Base-by-base conservation (phyloP, 2,797 vertebrate genomes). In the Peromyscus melanophrys region DNA sequence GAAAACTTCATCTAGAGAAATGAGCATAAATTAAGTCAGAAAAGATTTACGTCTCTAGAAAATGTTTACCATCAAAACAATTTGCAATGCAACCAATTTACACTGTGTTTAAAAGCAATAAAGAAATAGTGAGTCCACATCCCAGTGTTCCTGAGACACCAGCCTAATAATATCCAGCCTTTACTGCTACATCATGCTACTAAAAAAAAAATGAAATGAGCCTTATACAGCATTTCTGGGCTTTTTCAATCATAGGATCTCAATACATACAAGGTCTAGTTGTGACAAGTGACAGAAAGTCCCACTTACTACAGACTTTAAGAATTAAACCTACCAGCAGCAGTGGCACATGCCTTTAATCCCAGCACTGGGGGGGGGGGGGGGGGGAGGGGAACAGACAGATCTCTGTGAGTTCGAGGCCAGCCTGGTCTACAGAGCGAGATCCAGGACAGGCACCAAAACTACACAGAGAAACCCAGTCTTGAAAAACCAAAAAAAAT, bases 11-110 rank as follows among this genome's bases (percentile, higher is more conserved):
- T 55, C 75, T 87, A 89, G 16, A 69, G 78, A 94, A 92, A 91
- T 4, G 63, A 93, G 19, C 0, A 1, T 67, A 92, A 93, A 93
- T 82, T 63, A 75, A 89, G 91, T 71, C 88, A 80, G 75, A 43
- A 92, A 92, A 91, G 69, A 93, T 76, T 94, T 83, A 5, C 46
- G 81, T 61, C 75, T 92, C 69, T 82, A 55, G 31, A 89, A 96
- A 95, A 96, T 65, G 69, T 82, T 95, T 89, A 91, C 93, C 34
- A 78, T 43, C 55, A 57, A 96, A 77, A 59, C 87, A 89, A 92
- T 96, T 84, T 93, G 94, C 93, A 86, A 46, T 13, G 65, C 80
- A 90, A 77, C 49, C 73, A 77, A 52, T n/a, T 17, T 80, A 40
- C 23, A 86, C 46, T 19, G 21, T 75, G 34, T 77, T 65, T 71